Evolutionary conservation across 2,888 invertebrate species (phyloP).

Genomic region (Notodonta ziczac): DNA sequence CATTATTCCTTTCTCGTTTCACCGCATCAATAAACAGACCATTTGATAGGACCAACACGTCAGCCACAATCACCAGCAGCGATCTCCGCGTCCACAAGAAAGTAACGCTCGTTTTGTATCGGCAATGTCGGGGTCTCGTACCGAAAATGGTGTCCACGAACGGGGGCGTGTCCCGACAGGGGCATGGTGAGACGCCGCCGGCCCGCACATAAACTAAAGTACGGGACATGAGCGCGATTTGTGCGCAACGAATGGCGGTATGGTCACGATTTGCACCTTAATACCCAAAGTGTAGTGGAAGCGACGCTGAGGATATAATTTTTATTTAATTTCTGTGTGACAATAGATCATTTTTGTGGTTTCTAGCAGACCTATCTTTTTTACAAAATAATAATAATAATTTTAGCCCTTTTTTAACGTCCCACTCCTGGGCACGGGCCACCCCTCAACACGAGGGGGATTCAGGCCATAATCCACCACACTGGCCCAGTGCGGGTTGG

Average conservation of each 20-base stretch:
- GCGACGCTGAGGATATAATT: conserved; percentile 17
- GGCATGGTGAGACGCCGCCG: conserved; percentile 56
- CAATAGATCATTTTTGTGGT: too few species aligned
- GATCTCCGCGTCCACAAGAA: conserved; percentile 38
- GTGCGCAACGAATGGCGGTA: conserved; percentile 46
- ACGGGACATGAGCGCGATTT: conserved; percentile 36
- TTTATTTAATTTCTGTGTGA: too few species aligned
- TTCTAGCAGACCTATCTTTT: too few species aligned
- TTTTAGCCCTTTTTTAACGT: too few species aligned
- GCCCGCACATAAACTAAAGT: conserved; percentile 54
- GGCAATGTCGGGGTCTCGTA: conserved; percentile 51
- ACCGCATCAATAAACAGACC: conserved; percentile 3
- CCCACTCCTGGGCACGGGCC: too few species aligned
- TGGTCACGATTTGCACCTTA: conserved; percentile 41
- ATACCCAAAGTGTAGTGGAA: conserved; percentile 18
- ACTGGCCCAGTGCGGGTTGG: too few species aligned
- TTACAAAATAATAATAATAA: too few species aligned
- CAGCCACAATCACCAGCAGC: conserved; percentile 32
- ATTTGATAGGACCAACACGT: conserved; percentile 25
- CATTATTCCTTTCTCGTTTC: neutral
- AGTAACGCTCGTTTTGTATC: conserved; percentile 36
- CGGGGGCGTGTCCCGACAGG: conserved; percentile 51
- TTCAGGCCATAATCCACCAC: too few species aligned
- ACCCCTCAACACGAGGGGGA: too few species aligned
- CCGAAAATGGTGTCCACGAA: conserved; percentile 64